Base-by-base conservation (phyloP, 2,113 vertebrate species). In the Pollachius pollachius region DNA sequence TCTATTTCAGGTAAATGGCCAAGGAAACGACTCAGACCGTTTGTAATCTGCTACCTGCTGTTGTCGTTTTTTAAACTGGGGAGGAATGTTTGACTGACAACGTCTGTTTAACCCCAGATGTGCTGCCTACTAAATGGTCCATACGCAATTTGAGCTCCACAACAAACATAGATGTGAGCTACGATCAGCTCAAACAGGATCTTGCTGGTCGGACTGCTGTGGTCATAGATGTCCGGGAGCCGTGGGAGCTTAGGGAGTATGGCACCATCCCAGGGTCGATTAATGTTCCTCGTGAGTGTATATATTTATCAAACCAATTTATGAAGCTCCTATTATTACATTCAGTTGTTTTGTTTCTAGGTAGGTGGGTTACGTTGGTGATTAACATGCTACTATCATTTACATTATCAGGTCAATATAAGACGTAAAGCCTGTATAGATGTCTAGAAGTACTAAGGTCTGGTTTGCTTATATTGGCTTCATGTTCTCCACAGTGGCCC, bases 201-300 rank as follows among this genome's bases (percentile, higher is more conserved):
- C 84, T 97, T 74, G 88, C 89, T 19, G 79, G 65, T 2, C 64
- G 75, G 3, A 75, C 79, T n/a, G 76, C 87, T 74, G 88, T 91
- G 1, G 84, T 95, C 59, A 93, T 98, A 68, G 97, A 99, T 63
- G 97, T 99, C 65, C 91, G 96, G 75, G 96, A 98, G 67, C 91
- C 91, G 11, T 97, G 93, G 94, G 97, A 99, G 89, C 85, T 96
- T 60, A 73, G 92, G 16, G 92, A 93, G 52, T 88, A 89, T 64
- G 96, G 96, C 59, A 85, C 81, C 79, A 98, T 99, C 77, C 95
- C 95, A 0, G 93, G 92, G 0, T 92, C 97, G 1, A 16, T 97
- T 58, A 96, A 95, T 70, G 92, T 98, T 19, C 96, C 96, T 12
- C 0, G 96, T 98, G 89, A 96, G 96, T 92, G 63, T 12, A 0